Evolutionary conservation across 2,797 vertebrate genomes (phyloP), one percentile per base, ranked within the genome.

Genomic region (Paramormyrops hopkinsi): DNA sequence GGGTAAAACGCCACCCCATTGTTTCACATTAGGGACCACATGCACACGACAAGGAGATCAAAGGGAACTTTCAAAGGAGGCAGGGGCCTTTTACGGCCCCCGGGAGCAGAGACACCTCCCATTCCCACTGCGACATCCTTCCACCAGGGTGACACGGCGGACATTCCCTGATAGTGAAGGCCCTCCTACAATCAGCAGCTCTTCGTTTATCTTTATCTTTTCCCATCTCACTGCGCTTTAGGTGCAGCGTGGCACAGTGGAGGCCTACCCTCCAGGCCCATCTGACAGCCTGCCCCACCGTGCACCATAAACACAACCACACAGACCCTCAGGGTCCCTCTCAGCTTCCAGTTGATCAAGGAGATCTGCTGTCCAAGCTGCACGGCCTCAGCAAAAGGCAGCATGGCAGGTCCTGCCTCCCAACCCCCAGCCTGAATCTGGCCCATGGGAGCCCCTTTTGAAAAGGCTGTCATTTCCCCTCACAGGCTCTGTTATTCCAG

Each of bases 391-490:
- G 76, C 76, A n/a, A 82, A 82, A 46, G 33, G 76, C 19, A 82
- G 76, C 76, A 82, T n/a, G 76, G 41, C 0, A 19, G 41, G 41
- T 82, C 90, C 84, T 90, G 54, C n/a, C 88, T 86, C 82, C 73
- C 86, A 90, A 89, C 89, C 92, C 92, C 92, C 22, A 73, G 46
- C 73, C 82, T 44, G 89, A 91, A 89, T 89, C 89, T 46, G 46
- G 90, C 88, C 76, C 91, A 82, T 91, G 92, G 90, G 89, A 88
- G 65, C 89, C 89, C 93, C 93, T 94, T 95, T 94, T 95, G 94
- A 96, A 95, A 92, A 92, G 93, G 92, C 92, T 92, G 94, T 95
- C 93, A 92, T 95, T 96, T 96, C 95, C 95, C 96, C 93, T 93
- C 91, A 87, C 89, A 84, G 91, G 88, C 90, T 95, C 93, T 95